Evolutionary conservation across 92 coral and sea anemone species (phyloP), one percentile per base, ranked within the genome.

Genomic region (Micromussa lordhowensis): DNA sequence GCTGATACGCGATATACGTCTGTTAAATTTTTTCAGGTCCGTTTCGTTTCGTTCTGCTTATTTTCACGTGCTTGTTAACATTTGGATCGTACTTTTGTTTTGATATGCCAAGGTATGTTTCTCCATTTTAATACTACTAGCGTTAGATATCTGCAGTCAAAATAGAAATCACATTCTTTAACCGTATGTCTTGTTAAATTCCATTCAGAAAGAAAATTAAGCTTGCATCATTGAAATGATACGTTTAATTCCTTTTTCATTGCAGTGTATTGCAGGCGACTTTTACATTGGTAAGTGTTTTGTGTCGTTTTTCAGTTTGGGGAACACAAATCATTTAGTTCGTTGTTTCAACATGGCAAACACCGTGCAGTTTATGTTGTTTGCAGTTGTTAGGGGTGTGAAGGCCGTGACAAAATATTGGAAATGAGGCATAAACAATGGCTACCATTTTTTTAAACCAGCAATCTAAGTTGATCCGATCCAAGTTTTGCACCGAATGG

Each of bases 81-180:
- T 95, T 95, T 80, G 98, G 98, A 17, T 95, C 96, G 7, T 95
- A 95, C 85, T 95, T 91, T 81, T 95, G 98, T 88, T 93, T 91
- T 86, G 98, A 95, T 76, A 95, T 95, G 98, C 98, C 98, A 75
- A 95, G 98, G 98, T 95, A 78, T 5, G 24, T 57, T n/a, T 30
- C 1, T 44, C 49, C 11, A 17, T 77, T 3, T 0, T 12, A 77
- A 38, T 77, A 15, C 81, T 77, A 1, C 10, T 1, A 75, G 48
- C 26, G 10, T 28, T 2, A 5, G 17, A 28, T 31, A 3, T 19
- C 6, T 80, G n/a, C 15, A 5, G 18, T 58, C 3, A 24, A 72
- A 72, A 31, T 17, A 0, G n/a, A 3, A 1, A 19, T 80, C 3
- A 13, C 12, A 4, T 32, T 24, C 26, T 34, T 80, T 8, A 5